A percentile compares a stretch with the other conserved stretches of the same genome.
These are phyloP conservation scores for Chiloscyllium plagiosum DNA, from an alignment of 2,113 vertebrate species.

Conservation along the genomic window DNA sequence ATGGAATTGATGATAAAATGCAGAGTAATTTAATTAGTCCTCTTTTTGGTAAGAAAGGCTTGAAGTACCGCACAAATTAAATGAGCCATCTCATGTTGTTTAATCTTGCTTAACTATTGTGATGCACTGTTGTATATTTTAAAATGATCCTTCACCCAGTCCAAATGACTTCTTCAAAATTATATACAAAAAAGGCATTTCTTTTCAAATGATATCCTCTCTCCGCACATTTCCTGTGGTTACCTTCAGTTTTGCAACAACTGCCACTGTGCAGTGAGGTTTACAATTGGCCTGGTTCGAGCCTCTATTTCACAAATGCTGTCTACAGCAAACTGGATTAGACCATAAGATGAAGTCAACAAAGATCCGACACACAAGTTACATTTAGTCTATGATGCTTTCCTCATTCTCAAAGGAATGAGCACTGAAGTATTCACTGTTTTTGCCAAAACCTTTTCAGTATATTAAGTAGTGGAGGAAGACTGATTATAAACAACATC, in stretches of 20 bases:
- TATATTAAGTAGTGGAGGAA: not conserved
- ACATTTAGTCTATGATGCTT: not conserved
- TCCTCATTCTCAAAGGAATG: slow-evolving; percentile 15
- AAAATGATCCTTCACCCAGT: not conserved
- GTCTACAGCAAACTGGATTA: not conserved
- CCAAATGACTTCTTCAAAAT: not conserved
- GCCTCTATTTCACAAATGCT: not conserved
- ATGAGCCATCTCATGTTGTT: not conserved
- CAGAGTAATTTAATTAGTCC: not conserved
- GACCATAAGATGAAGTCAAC: not conserved
- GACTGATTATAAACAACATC: not conserved
- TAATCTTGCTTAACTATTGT: not conserved
- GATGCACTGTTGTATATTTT: not conserved
- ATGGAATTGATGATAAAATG: not conserved
- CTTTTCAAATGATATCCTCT: not conserved
- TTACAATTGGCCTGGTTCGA: not conserved
- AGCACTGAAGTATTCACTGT: not conserved
- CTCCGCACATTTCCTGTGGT: slow-evolving; percentile 17
- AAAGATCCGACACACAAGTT: not conserved
- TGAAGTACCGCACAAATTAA: not conserved
- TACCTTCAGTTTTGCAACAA: slow-evolving; percentile 36
- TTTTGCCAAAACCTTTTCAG: not conserved
- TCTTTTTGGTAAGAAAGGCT: not conserved
- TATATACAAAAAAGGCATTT: not conserved
- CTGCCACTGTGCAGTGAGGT: slow-evolving; percentile 17